Conservation (phyloP, 2,797 vertebrate genomes). For the Coregonus ussuriensis region DNA sequence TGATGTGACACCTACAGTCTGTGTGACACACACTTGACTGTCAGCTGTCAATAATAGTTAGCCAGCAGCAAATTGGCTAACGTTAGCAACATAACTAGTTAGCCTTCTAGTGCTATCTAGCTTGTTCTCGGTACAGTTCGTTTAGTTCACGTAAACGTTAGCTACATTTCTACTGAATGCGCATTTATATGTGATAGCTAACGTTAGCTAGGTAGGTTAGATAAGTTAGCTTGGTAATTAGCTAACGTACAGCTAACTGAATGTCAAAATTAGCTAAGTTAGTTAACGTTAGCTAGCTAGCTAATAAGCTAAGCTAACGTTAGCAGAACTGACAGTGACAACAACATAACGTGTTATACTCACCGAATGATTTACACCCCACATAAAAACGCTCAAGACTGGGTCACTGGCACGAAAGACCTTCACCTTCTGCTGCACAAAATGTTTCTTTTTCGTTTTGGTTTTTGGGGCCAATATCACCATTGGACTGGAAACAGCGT, state of each 20-base stretch:
- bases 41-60: no score
- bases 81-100: no score
- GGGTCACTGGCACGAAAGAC: conserved; percentile 90
- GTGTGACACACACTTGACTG: no score
- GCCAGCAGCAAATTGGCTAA: no score
- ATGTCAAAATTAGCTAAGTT: neutral
- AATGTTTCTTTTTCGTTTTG: conserved; percentile 94
- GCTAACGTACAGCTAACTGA: neutral
- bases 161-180: neutral
- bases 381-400: conserved; percentile 89
- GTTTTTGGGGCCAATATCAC: conserved; percentile 83
- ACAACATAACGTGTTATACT: conserved; percentile 40
- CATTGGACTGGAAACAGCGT: conserved; percentile 73
- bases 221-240: neutral
- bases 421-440: conserved; percentile 94
- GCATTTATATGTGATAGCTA: neutral
- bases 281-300: neutral
- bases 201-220: neutral
- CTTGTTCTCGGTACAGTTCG: no score
- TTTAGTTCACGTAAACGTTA: conserved; percentile 44
- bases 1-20: no score
- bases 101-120: no score
- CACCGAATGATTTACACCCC: conserved; percentile 95
- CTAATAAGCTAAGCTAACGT: conserved; percentile 17
- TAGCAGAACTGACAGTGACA: conserved; percentile 11